Base-by-base conservation (phyloP, 2,797 vertebrate genomes). In the Fistularia commersonii region DNA sequence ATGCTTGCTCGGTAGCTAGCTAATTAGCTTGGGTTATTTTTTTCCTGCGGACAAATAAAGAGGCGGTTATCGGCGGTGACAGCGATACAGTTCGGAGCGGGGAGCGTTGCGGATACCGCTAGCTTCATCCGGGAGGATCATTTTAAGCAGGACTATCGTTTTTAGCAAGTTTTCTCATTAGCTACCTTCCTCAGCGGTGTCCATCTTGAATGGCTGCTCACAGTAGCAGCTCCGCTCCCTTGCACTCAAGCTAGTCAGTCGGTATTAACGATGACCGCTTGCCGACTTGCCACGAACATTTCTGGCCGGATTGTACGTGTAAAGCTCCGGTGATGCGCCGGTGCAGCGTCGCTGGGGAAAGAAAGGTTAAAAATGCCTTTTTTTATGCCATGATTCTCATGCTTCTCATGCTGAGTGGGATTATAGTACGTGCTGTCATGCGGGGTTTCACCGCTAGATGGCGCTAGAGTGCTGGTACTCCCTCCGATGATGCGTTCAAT, bases 161-260 rank as follows among this genome's bases (percentile, higher is more conserved):
- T 23, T 23, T 23, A 23, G 23, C 23, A 23, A 23, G 23, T 23
- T 23, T 23, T 23, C 23, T 23, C 23, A 23, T 23, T 5, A 80
- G 67, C 72, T 83, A 96, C 95, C 94, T 94, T 97, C 95, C 61
- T 95, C 94, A 0, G 89, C 89, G 79, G 92, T 91, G 90, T 97
- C 95, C 94, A 96, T 96, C 90, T 95, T 94, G 92, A 50, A 75
- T 68, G 76, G 87, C 49, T 57, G 87, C 53, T 58, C 67, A 51
- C 83, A 45, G 61, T 11, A 38, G 11, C 41, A 13, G n/a, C 41
- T 42, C 12, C 14, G 14, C 11, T 15, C 6, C 14, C 14, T 38
- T 38, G 10, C 5, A 32, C 35, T 47, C 23, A 23, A 46, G 15
- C 54, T 47, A 34, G 51, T 69, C 51, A 11, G 58, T 45, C 23